Percentiles rank a stretch among this genome's conserved stretches.
Conservation (phyloP, 2,888 invertebrate genomes). For the Leuctra nigra region DNA sequence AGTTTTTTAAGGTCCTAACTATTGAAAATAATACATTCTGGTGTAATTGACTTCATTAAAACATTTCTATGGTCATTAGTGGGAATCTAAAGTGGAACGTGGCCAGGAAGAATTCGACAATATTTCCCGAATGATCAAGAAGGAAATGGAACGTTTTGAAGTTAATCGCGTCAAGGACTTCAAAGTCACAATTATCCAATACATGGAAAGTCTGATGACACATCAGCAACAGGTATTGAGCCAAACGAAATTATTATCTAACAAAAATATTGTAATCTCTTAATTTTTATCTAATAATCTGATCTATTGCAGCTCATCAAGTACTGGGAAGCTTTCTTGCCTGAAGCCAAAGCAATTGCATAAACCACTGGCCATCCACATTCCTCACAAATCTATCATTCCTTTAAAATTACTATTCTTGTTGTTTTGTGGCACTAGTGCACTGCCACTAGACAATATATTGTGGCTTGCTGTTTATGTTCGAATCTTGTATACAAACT, state of each 20-base stretch:
- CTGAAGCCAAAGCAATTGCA: slow-evolving; percentile 89
- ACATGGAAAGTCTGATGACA: slow-evolving; percentile 88
- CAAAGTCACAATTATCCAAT: slow-evolving; percentile 80
- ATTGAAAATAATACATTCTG: background rate
- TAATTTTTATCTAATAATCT: background rate
- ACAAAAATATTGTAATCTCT: background rate
- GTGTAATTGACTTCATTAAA: background rate
- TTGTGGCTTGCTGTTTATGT: too few species aligned
- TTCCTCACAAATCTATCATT: too few species aligned
- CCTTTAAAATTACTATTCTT: too few species aligned
- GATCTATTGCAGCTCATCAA: slow-evolving; percentile 64
- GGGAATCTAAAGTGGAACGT: slow-evolving; percentile 95
- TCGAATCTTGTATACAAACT: too few species aligned
- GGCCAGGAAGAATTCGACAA: slow-evolving; percentile 94
- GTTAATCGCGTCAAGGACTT: slow-evolving; percentile 82
- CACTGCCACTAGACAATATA: too few species aligned
- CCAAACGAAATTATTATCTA: too few species aligned
- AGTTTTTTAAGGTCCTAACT: slow-evolving; percentile 3
- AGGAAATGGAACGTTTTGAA: slow-evolving; percentile 91
- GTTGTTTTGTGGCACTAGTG: too few species aligned
- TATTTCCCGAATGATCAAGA: slow-evolving; percentile 89
- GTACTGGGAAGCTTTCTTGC: slow-evolving; percentile 94
- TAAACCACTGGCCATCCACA: slow-evolving; percentile 44
- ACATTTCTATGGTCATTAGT: slow-evolving; percentile 47
- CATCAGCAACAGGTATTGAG: slow-evolving; percentile 94